phyloP scores from a whole-genome alignment of 2,113 vertebrate genomes.

The Hippoglossus stenolepis region DNA sequence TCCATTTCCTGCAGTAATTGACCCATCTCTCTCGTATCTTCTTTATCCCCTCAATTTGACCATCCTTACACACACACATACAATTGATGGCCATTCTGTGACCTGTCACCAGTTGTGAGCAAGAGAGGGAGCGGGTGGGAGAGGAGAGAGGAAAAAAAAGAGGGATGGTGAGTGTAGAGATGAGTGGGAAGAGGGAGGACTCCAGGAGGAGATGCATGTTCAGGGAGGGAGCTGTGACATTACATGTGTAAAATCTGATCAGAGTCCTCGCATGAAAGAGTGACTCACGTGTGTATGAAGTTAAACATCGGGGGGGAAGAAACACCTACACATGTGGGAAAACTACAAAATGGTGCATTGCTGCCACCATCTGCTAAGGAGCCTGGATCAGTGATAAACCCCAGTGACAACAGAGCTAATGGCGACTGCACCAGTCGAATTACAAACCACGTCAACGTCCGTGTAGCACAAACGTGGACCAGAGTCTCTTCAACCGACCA shows the following conservation, averaged over 20 bases:
- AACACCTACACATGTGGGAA: neutral
- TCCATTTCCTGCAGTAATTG: conserved; percentile 73
- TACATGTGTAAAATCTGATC: neutral
- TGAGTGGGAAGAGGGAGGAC: conserved; percentile 1
- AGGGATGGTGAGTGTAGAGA: neutral
- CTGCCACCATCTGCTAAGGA: conserved; percentile 28
- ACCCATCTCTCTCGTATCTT: conserved; percentile 55
- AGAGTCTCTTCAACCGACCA: neutral
- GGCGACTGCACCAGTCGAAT: neutral
- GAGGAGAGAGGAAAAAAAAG: neutral
- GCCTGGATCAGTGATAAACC: neutral
- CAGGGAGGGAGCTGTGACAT: neutral
- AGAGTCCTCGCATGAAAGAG: neutral
- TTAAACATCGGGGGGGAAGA: neutral
- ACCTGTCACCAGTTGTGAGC: conserved; percentile 43
- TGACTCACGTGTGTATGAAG: neutral
- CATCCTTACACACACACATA: conserved; percentile 36
- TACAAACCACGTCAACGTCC: neutral
- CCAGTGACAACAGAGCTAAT: neutral
- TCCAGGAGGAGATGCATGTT: neutral
- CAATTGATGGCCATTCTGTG: conserved; percentile 51
- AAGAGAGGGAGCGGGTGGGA: conserved; percentile 7
- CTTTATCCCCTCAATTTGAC: conserved; percentile 66
- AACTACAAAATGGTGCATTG: conserved; percentile 10
- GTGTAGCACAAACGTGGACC: neutral